Conservation (phyloP, 53 echinoderm and acorn worm species). For the Stichopus horrens region DNA sequence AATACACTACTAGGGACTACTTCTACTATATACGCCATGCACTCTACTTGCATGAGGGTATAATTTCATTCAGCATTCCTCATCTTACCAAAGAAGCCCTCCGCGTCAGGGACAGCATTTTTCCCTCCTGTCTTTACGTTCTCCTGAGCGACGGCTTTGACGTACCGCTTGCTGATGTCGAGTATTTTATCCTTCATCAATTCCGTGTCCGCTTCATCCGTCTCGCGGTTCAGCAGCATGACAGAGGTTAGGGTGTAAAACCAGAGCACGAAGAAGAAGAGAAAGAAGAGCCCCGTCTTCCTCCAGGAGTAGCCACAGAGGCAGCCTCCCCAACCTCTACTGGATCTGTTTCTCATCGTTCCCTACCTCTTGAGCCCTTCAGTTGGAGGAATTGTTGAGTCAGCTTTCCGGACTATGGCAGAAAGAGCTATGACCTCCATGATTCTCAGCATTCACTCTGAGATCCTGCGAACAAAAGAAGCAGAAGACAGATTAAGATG, state of each 20-base stretch:
- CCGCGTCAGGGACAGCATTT: conserved; percentile 62
- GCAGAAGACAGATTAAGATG: too few species aligned
- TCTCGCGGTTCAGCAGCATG: conserved; percentile 56
- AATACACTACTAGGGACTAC: too few species aligned
- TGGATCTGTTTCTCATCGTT: conserved; percentile 6
- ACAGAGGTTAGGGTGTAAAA: conserved; percentile 71
- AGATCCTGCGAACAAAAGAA: too few species aligned
- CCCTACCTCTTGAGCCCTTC: background rate
- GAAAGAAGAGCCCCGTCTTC: conserved; percentile 41
- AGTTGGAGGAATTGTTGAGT: background rate
- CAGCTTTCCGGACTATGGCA: background rate
- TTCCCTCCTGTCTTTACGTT: conserved; percentile 60
- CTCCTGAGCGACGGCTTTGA: conserved; percentile 81
- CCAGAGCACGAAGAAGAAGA: conserved; percentile 67
- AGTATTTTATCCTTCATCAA: conserved; percentile 70
- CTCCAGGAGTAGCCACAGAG: conserved; percentile 1
- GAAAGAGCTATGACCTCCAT: background rate
- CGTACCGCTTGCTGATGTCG: conserved; percentile 82
- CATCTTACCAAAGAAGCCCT: conserved; percentile 78
- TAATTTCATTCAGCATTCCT: too few species aligned
- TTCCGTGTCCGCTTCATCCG: conserved; percentile 66
- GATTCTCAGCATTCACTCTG: background rate
- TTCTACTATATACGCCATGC: too few species aligned
- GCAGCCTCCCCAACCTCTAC: background rate
- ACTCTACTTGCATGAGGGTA: too few species aligned